Base-by-base conservation (phyloP, 2,797 vertebrate species). In the Carduelis carduelis region DNA sequence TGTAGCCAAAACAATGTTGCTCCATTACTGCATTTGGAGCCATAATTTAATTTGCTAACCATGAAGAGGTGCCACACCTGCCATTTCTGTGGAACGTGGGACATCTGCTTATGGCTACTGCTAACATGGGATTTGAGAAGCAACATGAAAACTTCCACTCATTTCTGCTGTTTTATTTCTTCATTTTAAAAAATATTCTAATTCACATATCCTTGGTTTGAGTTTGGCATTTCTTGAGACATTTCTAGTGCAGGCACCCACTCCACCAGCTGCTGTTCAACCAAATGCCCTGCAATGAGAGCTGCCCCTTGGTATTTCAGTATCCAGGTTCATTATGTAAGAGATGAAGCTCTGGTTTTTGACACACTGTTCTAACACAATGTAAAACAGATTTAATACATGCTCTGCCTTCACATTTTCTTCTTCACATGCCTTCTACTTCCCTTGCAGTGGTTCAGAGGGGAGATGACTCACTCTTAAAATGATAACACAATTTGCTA, bases 1-100 rank as follows among this genome's bases (percentile, higher is more conserved):
- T 97, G 96, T 43, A 97, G 96, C 96, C 96, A 97, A 96, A 96
- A 96, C 96, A 96, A 97, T 92, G 95, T 96, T 97, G 95, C 92
- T 97, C 96, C 85, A 85, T 97, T 97, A 96, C 96, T 98, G 97
- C 96, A 96, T 97, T 96, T 96, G 95, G 93, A 96, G 71, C 93
- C 97, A 94, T 97, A 96, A 98, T 98, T 97, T 97, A 95, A 97
- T 98, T 95, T 98, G 81, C 14, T 37, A 95, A 83, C 83, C 9
- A 43, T 90, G 90, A 97, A 97, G 92, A 91, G 84, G 85, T 96
- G 97, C 97, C 98, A 98, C 90, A 96, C 59, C 93, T 96, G 84
- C 81, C 79, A 90, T 91, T 97, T 95, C 96, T 96, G 96, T 93
- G 77, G 96, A 96, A 94, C 92, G 55, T 74, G 94, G 94, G 96